Evolutionary conservation across 2,888 invertebrate genomes (phyloP), one percentile per base, ranked within the genome.

Genomic region (Elysia crispata): DNA sequence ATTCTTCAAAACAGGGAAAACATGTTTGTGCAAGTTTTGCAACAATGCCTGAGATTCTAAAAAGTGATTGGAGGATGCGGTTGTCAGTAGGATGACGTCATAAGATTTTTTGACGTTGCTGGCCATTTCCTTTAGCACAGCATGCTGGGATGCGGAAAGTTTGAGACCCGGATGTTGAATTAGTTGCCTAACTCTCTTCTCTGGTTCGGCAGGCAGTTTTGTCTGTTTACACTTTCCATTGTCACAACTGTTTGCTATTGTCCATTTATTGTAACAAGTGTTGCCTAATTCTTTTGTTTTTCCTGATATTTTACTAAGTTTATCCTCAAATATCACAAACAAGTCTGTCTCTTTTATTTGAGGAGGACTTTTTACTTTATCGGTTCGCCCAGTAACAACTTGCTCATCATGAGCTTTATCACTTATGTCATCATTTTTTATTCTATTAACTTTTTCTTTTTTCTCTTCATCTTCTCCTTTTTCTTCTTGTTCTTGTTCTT

Each of bases 61-160:
- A 25, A 66, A 82, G 62, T 82, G 82, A 31, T 80, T 82, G 30
- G 79, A 73, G 1, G 82, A 82, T n/a, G 77, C 80, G 1, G 80
- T 80, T 15, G 80, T 77, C 49, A 82, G 30, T 31, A 82, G 72
- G 20, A 80, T 75, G n/a, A 82, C 18, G 23, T 82, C 82, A 60
- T 54, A 75, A 25, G 6, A 20, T 8, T 75, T 69, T 1, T 25
- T 20, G n/a, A 75, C 41, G 5, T 75, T 57, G n/a, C 64, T 28
- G 13, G 75, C 67, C 79, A 79, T 79, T 33, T 79, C 60, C 3
- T 18, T n/a, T n/a, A 79, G 57, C 11, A 69, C n/a, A 1, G 31
- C n/a, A 11, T 60, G 33, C 1, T 74, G 23, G 11, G 31, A 6
- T 1, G n/a, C 20, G 5, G 41, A 15, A 6, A 79, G 54, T 31